Conservation (phyloP, 2,113 vertebrate species). For the Uria lomvia region DNA sequence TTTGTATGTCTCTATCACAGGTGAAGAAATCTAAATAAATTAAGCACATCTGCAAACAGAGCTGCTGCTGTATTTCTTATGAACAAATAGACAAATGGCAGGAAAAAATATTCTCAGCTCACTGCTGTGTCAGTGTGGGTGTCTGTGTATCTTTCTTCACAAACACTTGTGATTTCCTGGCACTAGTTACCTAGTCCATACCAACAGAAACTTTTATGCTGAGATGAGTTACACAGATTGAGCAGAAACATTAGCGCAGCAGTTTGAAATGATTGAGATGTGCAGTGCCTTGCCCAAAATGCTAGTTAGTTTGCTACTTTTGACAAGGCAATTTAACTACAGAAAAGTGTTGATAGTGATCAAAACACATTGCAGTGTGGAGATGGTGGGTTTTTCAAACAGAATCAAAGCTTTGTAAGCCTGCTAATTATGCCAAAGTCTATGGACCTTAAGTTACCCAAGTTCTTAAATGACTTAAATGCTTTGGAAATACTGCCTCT, state of each 20-base stretch:
- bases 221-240: background rate
- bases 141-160: background rate
- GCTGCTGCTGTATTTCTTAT: constrained; percentile 4
- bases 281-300: background rate
- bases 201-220: background rate
- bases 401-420: background rate
- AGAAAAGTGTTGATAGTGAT: background rate
- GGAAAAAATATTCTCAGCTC: constrained; percentile 5
- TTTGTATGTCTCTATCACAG: constrained; percentile 12
- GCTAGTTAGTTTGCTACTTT: background rate
- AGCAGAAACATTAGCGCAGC: background rate
- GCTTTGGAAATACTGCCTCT: background rate
- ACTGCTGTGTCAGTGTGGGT: constrained; percentile 4
- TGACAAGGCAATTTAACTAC: background rate
- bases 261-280: background rate
- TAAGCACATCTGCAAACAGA: constrained; percentile 50
- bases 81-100: constrained; percentile 40
- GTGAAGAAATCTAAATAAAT: constrained; percentile 57
- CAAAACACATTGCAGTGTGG: background rate
- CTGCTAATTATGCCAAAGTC: background rate
- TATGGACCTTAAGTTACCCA: background rate
- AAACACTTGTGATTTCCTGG: background rate
- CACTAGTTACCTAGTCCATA: background rate
- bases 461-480: background rate
- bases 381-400: background rate